Evolutionary conservation across 2,888 invertebrate genomes (phyloP).

Genomic region (Mactromeris polynyma): DNA sequence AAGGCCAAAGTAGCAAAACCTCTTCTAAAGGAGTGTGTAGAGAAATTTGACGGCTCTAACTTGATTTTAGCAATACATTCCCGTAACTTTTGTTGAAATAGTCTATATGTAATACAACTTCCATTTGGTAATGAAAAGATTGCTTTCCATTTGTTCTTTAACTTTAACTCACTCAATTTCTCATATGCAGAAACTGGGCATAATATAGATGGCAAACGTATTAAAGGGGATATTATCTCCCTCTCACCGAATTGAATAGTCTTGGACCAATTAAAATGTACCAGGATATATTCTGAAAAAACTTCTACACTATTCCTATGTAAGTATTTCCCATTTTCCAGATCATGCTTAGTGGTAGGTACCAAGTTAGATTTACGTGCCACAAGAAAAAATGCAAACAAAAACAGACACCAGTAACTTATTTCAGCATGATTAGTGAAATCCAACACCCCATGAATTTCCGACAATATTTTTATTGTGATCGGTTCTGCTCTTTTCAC

Average conservation of each 20-base stretch:
- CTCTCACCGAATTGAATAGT: slow-evolving; percentile 18
- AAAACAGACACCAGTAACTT: too few relatives aligned
- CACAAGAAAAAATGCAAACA: too few relatives aligned
- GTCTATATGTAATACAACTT: slow-evolving; percentile 11
- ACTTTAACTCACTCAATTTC: background rate
- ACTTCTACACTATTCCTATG: background rate
- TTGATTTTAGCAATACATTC: background rate
- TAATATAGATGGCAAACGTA: too few relatives aligned
- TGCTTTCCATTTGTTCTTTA: background rate
- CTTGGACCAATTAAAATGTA: background rate
- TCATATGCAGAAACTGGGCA: background rate
- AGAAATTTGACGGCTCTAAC: background rate
- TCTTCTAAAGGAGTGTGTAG: slow-evolving; percentile 17
- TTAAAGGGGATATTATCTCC: background rate
- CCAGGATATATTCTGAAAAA: background rate
- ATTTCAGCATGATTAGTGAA: too few relatives aligned
- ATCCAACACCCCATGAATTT: background rate
- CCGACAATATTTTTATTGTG: background rate
- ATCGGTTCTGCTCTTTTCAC: too few relatives aligned
- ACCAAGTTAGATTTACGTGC: slow-evolving; percentile 15
- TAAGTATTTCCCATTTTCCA: background rate
- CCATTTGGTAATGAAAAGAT: background rate
- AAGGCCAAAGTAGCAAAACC: slow-evolving; percentile 29
- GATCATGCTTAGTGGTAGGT: background rate
- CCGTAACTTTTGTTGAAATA: slow-evolving; percentile 7